Conservation (phyloP, 2,888 invertebrate species). For the Patella pellucida region DNA sequence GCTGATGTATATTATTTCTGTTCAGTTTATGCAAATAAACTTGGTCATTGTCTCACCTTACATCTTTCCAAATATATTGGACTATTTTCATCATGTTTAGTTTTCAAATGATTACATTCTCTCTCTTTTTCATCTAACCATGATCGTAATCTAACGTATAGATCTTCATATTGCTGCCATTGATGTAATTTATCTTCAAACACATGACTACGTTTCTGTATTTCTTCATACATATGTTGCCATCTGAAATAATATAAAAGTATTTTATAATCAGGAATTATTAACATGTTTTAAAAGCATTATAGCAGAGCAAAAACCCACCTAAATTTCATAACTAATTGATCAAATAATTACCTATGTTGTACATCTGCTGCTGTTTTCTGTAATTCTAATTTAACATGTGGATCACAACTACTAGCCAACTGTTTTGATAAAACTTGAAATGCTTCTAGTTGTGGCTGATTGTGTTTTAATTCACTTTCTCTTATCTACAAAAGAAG, state of each 20-base stretch:
- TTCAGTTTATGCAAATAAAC: too few relatives aligned
- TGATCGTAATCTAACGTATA: slow-evolving; percentile 44
- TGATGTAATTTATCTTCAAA: slow-evolving; percentile 56
- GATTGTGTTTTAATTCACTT: slow-evolving; percentile 47
- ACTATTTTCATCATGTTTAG: slow-evolving; percentile 46
- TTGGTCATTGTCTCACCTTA: slow-evolving; percentile 42
- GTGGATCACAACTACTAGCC: slow-evolving; percentile 56
- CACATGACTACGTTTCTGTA: slow-evolving; percentile 41
- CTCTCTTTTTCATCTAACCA: slow-evolving; percentile 61
- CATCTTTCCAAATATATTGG: slow-evolving; percentile 50
- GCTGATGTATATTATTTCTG: too few relatives aligned
- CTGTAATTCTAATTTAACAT: slow-evolving; percentile 52
- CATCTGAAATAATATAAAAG: slow-evolving; percentile 38
- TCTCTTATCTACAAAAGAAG: slow-evolving; percentile 41
- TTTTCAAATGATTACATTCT: slow-evolving; percentile 50
- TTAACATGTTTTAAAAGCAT: not conserved
- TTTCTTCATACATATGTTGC: slow-evolving; percentile 45
- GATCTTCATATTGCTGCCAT: slow-evolving; percentile 61
- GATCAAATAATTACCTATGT: slow-evolving; percentile 34
- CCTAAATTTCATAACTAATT: too few relatives aligned
- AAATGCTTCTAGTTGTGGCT: slow-evolving; percentile 48
- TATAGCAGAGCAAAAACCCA: not conserved
- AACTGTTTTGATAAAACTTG: slow-evolving; percentile 49
- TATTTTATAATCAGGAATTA: not conserved
- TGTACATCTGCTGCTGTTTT: slow-evolving; percentile 52